Percentiles rank a stretch among this genome's conserved stretches.
phyloP scores from a whole-genome alignment of 2,888 invertebrate genomes.

The Diaprepes abbreviatus region DNA sequence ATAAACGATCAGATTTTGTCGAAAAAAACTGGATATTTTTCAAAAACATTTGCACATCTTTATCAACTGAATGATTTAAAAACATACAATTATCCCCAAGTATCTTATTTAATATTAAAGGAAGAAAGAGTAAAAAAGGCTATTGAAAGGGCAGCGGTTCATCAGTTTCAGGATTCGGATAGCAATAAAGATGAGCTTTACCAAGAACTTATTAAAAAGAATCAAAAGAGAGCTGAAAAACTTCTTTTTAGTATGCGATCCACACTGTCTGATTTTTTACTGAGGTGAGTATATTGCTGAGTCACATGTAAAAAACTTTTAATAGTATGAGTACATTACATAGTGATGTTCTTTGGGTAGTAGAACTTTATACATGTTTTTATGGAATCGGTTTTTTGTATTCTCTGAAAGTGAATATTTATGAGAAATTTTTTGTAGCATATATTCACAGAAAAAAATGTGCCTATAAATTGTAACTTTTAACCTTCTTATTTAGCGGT shows the following conservation, averaged over 20 bases:
- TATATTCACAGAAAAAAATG: too few relatives aligned
- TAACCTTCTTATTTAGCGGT: too few relatives aligned
- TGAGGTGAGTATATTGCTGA: too few relatives aligned
- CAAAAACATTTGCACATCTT: constrained; percentile 75
- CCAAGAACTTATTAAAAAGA: constrained; percentile 71
- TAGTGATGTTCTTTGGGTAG: too few relatives aligned
- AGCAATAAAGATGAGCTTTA: constrained; percentile 68
- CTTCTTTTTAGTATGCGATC: constrained; percentile 86
- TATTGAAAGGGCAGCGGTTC: constrained; percentile 77
- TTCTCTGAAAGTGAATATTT: too few relatives aligned
- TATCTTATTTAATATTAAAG: constrained; percentile 73
- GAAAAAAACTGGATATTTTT: constrained; percentile 72
- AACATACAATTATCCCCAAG: constrained; percentile 78
- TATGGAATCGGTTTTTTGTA: too few relatives aligned
- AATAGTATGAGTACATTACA: too few relatives aligned
- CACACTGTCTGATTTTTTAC: constrained; percentile 80
- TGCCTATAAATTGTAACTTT: too few relatives aligned
- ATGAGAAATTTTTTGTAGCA: too few relatives aligned
- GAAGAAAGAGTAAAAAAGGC: constrained; percentile 81
- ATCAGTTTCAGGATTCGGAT: constrained; percentile 64
- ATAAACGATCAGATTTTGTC: constrained; percentile 71
- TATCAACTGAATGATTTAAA: constrained; percentile 77
- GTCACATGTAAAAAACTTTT: too few relatives aligned
- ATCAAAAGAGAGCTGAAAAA: constrained; percentile 77
- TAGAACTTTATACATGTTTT: too few relatives aligned